phyloP scores from a whole-genome alignment of 2,797 vertebrate genomes.

The Ptychadena robeensis region DNA sequence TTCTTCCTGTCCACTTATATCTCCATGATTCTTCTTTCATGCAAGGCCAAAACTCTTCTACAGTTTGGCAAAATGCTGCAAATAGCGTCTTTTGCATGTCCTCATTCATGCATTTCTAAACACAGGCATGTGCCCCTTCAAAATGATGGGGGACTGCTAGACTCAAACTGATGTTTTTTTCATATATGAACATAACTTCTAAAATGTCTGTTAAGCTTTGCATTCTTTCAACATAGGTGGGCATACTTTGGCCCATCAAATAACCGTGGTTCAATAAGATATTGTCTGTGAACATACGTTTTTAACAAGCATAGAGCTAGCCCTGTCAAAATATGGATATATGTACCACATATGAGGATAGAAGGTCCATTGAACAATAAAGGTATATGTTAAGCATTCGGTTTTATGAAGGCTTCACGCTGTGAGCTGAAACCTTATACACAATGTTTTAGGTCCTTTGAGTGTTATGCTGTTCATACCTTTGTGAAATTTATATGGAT shows the following conservation, averaged over 20 bases:
- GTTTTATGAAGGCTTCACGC: slow-evolving; percentile 37
- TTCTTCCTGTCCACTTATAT: too few relatives aligned
- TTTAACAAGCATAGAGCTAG: neutral
- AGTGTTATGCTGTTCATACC: slow-evolving; percentile 1
- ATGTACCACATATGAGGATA: slow-evolving; percentile 4
- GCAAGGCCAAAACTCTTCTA: too few relatives aligned
- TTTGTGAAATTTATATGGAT: slow-evolving; percentile 34
- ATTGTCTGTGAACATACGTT: slow-evolving; percentile 1
- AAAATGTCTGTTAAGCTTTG: too few relatives aligned
- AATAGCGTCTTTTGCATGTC: too few relatives aligned
- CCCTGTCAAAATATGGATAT: neutral
- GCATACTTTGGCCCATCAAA: neutral
- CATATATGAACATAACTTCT: neutral
- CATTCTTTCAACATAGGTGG: neutral
- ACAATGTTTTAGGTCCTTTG: slow-evolving; percentile 13
- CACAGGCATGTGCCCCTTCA: too few relatives aligned
- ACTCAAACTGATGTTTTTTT: too few relatives aligned
- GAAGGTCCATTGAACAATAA: neutral
- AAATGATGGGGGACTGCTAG: too few relatives aligned
- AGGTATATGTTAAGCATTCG: slow-evolving; percentile 34
- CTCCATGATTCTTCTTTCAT: too few relatives aligned
- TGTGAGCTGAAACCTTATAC: slow-evolving; percentile 39
- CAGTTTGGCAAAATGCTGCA: too few relatives aligned
- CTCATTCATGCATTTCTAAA: too few relatives aligned
- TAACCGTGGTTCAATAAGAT: neutral